These are phyloP conservation scores for Cathartes aura DNA, from an alignment of 2,113 vertebrate genomes.

Conservation along the genomic window DNA sequence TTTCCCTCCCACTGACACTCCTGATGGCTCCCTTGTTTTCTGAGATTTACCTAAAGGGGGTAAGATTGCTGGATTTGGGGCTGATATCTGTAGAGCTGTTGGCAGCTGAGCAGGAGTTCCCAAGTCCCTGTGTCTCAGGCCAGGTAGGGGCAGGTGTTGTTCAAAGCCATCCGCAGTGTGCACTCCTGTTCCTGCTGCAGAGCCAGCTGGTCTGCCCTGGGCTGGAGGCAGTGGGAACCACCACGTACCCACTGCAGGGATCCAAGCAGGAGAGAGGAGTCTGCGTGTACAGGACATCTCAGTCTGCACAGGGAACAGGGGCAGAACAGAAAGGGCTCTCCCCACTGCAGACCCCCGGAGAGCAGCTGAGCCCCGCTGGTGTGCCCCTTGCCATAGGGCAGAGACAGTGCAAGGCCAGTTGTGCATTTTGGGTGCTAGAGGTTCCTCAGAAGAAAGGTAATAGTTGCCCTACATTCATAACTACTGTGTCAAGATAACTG, in stretches of 20 bases:
- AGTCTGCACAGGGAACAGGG: not conserved
- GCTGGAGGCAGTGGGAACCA: not conserved
- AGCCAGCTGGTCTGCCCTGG: not conserved
- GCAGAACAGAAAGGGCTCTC: no score
- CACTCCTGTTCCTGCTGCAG: not conserved
- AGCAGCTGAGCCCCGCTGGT: not conserved
- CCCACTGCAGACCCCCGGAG: not conserved
- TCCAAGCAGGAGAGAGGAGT: not conserved
- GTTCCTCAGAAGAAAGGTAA: not conserved
- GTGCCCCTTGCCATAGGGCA: not conserved
- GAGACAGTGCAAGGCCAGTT: no score
- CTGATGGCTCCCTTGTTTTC: not conserved
- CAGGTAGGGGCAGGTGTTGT: not conserved
- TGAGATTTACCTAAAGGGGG: not conserved
- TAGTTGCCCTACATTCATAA: not conserved
- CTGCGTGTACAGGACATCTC: not conserved
- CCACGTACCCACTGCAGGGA: fast-evolving
- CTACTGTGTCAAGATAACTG: not conserved
- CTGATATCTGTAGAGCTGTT: not conserved
- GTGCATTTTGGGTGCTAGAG: not conserved
- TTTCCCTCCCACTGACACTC: not conserved
- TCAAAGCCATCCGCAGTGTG: not conserved
- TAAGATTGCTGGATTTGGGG: not conserved
- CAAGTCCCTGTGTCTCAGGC: not conserved
- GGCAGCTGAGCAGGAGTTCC: not conserved